These are phyloP conservation scores for Callipepla squamata DNA, from an alignment of 2,113 vertebrate species.

Conservation along the genomic window DNA sequence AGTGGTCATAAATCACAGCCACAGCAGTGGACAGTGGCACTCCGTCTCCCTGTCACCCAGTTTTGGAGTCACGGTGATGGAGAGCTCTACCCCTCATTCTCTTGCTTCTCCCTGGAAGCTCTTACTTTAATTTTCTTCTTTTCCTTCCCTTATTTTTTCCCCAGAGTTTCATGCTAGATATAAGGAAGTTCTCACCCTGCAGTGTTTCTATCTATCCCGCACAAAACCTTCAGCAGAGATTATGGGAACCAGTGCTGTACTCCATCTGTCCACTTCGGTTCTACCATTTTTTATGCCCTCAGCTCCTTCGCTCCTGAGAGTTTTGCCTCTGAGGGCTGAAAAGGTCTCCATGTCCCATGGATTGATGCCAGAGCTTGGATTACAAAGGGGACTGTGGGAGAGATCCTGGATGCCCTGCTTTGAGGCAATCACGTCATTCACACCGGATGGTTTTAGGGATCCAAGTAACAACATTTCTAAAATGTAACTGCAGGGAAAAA, in stretches of 20 bases:
- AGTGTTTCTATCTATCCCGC: background rate
- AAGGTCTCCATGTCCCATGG: background rate
- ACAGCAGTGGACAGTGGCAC: background rate
- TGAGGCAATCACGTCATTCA: background rate
- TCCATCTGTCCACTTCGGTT: background rate
- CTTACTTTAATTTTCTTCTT: background rate
- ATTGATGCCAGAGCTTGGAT: background rate
- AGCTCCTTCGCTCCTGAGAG: background rate
- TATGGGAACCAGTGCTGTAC: background rate
- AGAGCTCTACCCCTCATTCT: background rate
- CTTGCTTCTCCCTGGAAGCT: background rate
- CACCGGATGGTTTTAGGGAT: background rate
- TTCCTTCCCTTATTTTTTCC: background rate
- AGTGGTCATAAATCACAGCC: background rate
- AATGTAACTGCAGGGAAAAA: background rate
- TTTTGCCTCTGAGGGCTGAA: background rate
- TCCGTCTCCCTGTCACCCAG: background rate
- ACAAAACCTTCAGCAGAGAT: background rate
- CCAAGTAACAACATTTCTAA: background rate
- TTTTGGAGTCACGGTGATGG: background rate
- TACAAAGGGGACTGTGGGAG: background rate
- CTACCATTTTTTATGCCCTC: background rate
- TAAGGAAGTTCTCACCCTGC: background rate
- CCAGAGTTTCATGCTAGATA: background rate
- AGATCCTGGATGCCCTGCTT: background rate